These are phyloP conservation scores for Rhagonycha lutea DNA, from an alignment of 2,888 invertebrate species.

Conservation along the genomic window DNA sequence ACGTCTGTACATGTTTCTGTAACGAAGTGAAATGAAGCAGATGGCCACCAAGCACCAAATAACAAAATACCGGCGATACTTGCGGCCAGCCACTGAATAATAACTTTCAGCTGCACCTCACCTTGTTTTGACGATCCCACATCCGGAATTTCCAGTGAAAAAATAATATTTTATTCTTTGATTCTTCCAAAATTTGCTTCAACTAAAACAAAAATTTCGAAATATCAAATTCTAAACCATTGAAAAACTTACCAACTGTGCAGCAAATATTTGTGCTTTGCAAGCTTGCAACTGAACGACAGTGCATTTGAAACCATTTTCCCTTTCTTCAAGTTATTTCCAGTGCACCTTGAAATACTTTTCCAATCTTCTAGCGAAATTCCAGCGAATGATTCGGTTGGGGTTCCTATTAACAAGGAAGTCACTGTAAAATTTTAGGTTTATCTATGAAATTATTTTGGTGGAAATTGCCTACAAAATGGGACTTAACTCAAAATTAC, in stretches of 20 bases:
- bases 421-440: too few species aligned
- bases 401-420: slow-evolving; percentile 72
- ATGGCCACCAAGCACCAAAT: too few species aligned
- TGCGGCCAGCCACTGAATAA: slow-evolving; percentile 84
- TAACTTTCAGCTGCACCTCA: slow-evolving; percentile 77
- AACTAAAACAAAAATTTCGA: slow-evolving; percentile 53
- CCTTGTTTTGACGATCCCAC: slow-evolving; percentile 71
- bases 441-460: too few species aligned
- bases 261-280: slow-evolving; percentile 72
- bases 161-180: slow-evolving; percentile 66
- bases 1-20: too few species aligned
- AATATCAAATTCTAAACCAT: not conserved
- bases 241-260: slow-evolving; percentile 65
- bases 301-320: slow-evolving; percentile 69
- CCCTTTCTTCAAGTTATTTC: slow-evolving; percentile 51
- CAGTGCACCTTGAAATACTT: slow-evolving; percentile 41
- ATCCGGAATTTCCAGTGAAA: slow-evolving; percentile 84
- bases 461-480: too few species aligned
- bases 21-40: slow-evolving; percentile 81
- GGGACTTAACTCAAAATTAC: too few species aligned
- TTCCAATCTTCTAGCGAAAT: slow-evolving; percentile 58
- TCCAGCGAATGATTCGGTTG: slow-evolving; percentile 78
- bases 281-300: slow-evolving; percentile 73
- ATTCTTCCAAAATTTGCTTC: slow-evolving; percentile 64
- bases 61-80: slow-evolving; percentile 76